These are phyloP conservation scores for Megalops atlanticus DNA, from an alignment of 2,113 vertebrate species.

Conservation along the genomic window DNA sequence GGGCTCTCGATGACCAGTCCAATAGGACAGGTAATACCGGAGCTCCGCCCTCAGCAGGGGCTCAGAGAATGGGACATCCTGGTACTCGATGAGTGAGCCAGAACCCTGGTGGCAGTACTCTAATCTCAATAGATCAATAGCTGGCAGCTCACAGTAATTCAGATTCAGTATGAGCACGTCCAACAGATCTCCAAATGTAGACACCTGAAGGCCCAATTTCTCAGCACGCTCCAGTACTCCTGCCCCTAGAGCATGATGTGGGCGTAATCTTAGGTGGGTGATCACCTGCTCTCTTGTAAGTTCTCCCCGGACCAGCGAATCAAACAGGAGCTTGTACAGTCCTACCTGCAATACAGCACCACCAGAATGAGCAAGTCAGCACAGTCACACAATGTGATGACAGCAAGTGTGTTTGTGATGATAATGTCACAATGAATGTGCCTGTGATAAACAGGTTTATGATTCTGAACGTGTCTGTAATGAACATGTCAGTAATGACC, in stretches of 20 bases:
- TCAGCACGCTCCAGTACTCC: constrained; percentile 55
- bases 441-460: too few relatives aligned
- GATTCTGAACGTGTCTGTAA: too few relatives aligned
- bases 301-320: constrained; percentile 68
- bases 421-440: too few relatives aligned
- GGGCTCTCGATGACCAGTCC: constrained; percentile 68
- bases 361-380: background rate
- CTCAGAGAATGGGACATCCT: constrained; percentile 59
- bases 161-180: constrained; percentile 65
- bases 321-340: constrained; percentile 75
- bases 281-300: constrained; percentile 56
- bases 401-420: background rate
- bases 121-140: constrained; percentile 63
- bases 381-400: background rate
- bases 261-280: constrained; percentile 55
- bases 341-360: constrained; percentile 53
- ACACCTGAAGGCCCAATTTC: constrained; percentile 52
- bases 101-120: constrained; percentile 73
- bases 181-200: constrained; percentile 61
- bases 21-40: constrained; percentile 61
- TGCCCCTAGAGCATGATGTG: constrained; percentile 54
- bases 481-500: too few relatives aligned
- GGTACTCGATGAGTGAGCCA: constrained; percentile 51
- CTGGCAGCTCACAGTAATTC: constrained; percentile 60
- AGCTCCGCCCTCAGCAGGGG: constrained; percentile 51